These are phyloP conservation scores for Psilopsiagon aymara DNA, from an alignment of 2,113 vertebrate species.

Conservation along the genomic window DNA sequence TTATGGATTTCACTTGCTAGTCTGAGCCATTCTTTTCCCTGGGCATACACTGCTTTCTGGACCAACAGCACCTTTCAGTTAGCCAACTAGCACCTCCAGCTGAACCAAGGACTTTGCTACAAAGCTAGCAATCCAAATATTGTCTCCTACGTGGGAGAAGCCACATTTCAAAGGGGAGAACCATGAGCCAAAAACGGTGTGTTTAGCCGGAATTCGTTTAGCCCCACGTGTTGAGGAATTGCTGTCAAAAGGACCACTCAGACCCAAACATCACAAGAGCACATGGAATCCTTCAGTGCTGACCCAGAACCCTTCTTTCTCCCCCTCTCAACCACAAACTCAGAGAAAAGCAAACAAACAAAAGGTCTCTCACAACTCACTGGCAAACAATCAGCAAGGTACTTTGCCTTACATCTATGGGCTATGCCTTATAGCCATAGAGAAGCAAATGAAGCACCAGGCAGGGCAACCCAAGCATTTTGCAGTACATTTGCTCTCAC, in stretches of 20 bases:
- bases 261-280: not conserved
- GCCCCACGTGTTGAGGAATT: rapidly evolving
- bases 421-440: not conserved
- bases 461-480: not conserved
- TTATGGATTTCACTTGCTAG: not conserved
- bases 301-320: not conserved
- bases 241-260: not conserved
- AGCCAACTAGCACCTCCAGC: not conserved
- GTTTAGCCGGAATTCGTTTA: not conserved
- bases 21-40: not conserved
- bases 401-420: not conserved
- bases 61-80: not conserved
- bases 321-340: not conserved
- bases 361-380: not conserved
- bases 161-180: not conserved
- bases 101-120: not conserved
- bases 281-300: not conserved
- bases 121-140: not conserved
- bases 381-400: not conserved
- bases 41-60: not conserved
- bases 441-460: not conserved
- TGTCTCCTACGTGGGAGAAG: not conserved
- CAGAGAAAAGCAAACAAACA: not conserved
- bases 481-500: not conserved
- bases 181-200: not conserved